Base-by-base conservation (phyloP, 2,888 invertebrate species). In the Dryadula phaetusa region DNA sequence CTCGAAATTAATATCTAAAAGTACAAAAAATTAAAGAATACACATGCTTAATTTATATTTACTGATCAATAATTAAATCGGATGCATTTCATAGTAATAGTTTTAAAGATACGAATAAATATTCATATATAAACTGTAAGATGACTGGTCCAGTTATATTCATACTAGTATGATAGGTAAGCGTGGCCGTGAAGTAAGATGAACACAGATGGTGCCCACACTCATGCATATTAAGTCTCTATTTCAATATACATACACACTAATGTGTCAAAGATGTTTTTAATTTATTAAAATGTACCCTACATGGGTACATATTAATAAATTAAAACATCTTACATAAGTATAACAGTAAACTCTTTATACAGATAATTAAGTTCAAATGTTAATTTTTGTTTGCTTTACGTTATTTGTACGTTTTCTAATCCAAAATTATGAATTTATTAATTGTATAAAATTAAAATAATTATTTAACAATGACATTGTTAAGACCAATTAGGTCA, bases 171-270 rank as follows among this genome's bases (percentile, higher is more conserved):
- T 49, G 8, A 49, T 49, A 49, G 16, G 16, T 10, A 16, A 52
- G 16, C 28, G 52, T 52, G 52, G 16, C 52, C 52, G 28, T 52
- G 52, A 18, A 32, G 52, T 52, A 52, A 52, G 52, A 52, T 16
- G 52, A 52, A 52, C 25, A 25, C 28, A 52, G 52, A 52, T 52
- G 52, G 28, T 16, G 16, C 16, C 52, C 52, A 52, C 52, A 32
- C 52, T 14, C 28, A 10, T 52, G 10, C 52, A 12, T 18, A 52
- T 52, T 52, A 52, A 52, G 16, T 12, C 28, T 28, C 32, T 52
- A 52, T 32, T 52, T 32, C 16, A 52, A 52, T 32, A 49, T 28
- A 28, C n/a, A 28, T 52, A 32, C 16, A 28, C 32, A 28, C 8
- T 52, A 32, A 5, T 32, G 28, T 5, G 16, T 16, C 16, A 28